phyloP scores from a whole-genome alignment of 2,113 vertebrate species.

The Epinephelus moara region DNA sequence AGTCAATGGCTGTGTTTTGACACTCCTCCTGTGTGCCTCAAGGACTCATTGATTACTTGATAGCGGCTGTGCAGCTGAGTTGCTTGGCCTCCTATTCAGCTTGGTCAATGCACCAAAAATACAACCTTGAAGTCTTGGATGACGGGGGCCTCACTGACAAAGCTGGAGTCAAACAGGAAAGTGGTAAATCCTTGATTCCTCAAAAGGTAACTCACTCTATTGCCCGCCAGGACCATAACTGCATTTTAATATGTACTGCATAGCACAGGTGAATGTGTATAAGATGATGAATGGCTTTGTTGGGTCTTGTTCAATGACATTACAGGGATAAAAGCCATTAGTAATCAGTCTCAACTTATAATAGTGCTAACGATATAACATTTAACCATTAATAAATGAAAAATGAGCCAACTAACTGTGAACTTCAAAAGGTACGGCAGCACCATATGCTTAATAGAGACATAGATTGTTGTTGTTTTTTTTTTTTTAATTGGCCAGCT shows the following conservation, averaged over 20 bases:
- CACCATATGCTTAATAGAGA: constrained; percentile 55
- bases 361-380: constrained; percentile 11
- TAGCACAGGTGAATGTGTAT: background rate
- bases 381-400: constrained; percentile 13
- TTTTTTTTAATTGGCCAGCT: constrained; percentile 61
- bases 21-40: constrained; percentile 73
- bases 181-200: constrained; percentile 20
- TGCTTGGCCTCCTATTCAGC: constrained; percentile 71
- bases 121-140: constrained; percentile 47
- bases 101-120: constrained; percentile 72
- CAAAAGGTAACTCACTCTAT: constrained; percentile 13
- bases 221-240: constrained; percentile 14
- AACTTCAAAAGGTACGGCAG: constrained; percentile 17
- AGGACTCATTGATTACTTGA: constrained; percentile 81
- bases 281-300: constrained; percentile 26
- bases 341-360: constrained; percentile 21
- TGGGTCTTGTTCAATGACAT: constrained; percentile 14
- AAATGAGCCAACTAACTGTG: constrained; percentile 20
- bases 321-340: constrained; percentile 9
- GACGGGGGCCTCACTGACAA: constrained; percentile 21
- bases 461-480: constrained; percentile 2
- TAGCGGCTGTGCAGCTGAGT: constrained; percentile 69
- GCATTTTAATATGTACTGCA: constrained; percentile 7
- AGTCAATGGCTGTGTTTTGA: constrained; percentile 79
- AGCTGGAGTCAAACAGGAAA: constrained; percentile 29